Percentiles rank a stretch among this genome's conserved stretches.
phyloP scores from a whole-genome alignment of 2,888 invertebrate species.

The Caenorhabditis sulstoni region DNA sequence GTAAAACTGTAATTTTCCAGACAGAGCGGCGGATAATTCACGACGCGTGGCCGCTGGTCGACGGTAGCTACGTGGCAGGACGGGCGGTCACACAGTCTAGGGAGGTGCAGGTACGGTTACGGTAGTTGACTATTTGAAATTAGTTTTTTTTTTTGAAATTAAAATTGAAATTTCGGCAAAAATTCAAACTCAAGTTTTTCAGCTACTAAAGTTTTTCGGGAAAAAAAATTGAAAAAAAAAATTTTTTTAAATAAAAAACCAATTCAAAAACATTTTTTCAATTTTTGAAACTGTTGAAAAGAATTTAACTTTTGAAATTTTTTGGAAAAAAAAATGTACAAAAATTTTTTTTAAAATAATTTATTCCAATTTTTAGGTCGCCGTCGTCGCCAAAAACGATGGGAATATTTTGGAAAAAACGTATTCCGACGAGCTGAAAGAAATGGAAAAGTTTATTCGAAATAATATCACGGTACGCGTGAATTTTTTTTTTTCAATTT shows the following conservation, averaged over 20 bases:
- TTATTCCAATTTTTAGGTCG: slow-evolving; percentile 82
- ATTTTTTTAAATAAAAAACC: too few species aligned
- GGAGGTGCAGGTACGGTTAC: slow-evolving; percentile 69
- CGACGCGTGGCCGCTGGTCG: slow-evolving; percentile 72
- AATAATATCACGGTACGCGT: slow-evolving; percentile 68
- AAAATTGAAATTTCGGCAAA: too few species aligned
- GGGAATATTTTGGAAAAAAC: slow-evolving; percentile 88
- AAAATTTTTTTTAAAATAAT: slow-evolving; percentile 2
- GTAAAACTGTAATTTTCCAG: too few species aligned
- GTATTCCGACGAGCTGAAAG: slow-evolving; percentile 65
- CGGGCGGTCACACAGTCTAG: slow-evolving; percentile 72
- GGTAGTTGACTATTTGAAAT: too few species aligned
- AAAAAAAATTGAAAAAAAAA: too few species aligned
- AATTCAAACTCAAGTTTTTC: too few species aligned
- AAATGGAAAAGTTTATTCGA: slow-evolving; percentile 70
- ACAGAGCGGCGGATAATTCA: slow-evolving; percentile 68
- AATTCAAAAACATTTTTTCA: too few species aligned
- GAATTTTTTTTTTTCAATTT: not conserved
- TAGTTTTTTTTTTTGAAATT: too few species aligned
- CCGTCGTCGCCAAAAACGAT: slow-evolving; percentile 88
- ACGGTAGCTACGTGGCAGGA: slow-evolving; percentile 73
- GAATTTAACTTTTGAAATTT: not conserved
- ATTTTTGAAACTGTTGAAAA: not conserved
- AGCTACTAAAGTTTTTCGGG: too few species aligned
- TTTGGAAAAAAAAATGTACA: not conserved